Evolutionary conservation across 2,888 invertebrate genomes (phyloP).

Genomic region (Polietes domitor): DNA sequence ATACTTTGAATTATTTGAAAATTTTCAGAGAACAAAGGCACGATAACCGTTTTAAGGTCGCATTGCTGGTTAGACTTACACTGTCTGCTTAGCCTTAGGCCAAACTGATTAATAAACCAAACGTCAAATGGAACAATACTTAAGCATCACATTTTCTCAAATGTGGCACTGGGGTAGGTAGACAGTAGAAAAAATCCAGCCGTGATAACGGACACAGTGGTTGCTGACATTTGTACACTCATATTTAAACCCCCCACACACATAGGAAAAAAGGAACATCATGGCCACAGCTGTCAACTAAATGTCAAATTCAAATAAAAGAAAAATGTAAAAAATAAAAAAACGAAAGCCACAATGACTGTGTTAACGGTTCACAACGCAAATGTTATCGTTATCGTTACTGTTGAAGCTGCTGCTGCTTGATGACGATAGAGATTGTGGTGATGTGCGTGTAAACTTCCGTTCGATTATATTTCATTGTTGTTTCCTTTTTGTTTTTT

Average conservation of each 20-base stretch:
- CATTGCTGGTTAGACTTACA: conserved; percentile 51
- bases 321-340: conserved; percentile 30
- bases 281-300: conserved; percentile 78
- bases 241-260: conserved; percentile 15
- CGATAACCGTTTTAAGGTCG: conserved; percentile 51
- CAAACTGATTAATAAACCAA: conserved; percentile 81
- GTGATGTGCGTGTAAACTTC: conserved; percentile 70
- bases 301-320: conserved; percentile 77
- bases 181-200: conserved; percentile 47
- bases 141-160: conserved; percentile 6
- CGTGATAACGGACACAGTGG: conserved; percentile 54
- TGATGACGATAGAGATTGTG: conserved; percentile 31
- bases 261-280: conserved; percentile 51
- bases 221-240: conserved; percentile 55
- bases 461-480: conserved; percentile 71
- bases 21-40: conserved; percentile 13
- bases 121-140: conserved; percentile 78
- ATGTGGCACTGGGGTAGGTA: conserved; percentile 19
- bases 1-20: background rate
- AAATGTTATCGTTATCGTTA: conserved; percentile 51
- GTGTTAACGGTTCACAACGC: conserved; percentile 69
- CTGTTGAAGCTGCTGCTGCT: conserved; percentile 36
- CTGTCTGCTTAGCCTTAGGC: conserved; percentile 72
- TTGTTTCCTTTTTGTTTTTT: conserved; percentile 37
- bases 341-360: conserved; percentile 51